These are phyloP conservation scores for Gymnocephalus cernua DNA, from an alignment of 2,113 vertebrate species.

Conservation along the genomic window DNA sequence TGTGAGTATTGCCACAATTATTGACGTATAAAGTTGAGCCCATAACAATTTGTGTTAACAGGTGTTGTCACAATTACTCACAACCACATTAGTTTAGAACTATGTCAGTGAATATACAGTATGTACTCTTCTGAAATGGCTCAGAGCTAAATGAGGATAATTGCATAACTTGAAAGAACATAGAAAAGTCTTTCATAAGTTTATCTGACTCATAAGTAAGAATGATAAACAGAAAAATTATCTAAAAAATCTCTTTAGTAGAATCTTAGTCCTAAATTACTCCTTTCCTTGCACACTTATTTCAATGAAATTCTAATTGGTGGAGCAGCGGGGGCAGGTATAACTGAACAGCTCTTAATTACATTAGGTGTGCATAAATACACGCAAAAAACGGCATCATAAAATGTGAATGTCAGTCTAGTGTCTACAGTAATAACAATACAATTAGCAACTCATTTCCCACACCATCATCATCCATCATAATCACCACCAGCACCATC, in stretches of 20 bases:
- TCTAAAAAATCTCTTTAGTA: neutral
- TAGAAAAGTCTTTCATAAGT: neutral
- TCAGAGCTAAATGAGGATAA: constrained; percentile 23
- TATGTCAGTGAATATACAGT: neutral
- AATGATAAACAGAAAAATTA: neutral
- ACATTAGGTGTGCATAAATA: neutral
- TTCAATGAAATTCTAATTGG: constrained; percentile 21
- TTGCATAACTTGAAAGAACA: neutral
- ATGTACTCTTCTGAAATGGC: neutral
- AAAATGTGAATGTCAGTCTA: neutral
- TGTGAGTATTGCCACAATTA: neutral
- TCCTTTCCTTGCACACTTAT: constrained; percentile 10
- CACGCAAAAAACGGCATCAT: neutral
- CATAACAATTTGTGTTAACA: neutral
- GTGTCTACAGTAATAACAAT: neutral
- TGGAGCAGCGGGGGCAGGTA: constrained; percentile 21
- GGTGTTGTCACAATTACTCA: constrained; percentile 2
- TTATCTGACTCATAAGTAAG: neutral
- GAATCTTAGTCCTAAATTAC: neutral
- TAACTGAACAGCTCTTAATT: constrained; percentile 28
- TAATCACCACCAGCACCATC: constrained; percentile 15
- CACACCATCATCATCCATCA: constrained; percentile 31
- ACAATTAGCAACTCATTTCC: neutral
- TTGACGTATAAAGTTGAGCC: neutral
- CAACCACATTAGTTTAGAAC: neutral